Conservation (phyloP, 2,113 vertebrate species). For the Mormyrus iriodes region DNA sequence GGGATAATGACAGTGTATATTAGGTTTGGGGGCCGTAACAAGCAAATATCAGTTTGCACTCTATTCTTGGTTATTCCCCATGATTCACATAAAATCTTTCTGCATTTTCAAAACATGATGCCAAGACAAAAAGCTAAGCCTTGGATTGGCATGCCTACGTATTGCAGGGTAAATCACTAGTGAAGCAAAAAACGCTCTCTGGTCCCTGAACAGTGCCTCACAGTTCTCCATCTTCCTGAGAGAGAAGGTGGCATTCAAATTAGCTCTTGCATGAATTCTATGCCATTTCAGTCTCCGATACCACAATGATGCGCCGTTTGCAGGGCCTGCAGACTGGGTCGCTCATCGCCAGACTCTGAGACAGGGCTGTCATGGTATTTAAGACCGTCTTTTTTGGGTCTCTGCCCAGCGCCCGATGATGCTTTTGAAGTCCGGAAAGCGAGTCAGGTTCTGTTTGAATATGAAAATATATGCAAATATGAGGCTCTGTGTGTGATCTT, state of each 20-base stretch:
- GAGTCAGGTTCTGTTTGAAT: neutral
- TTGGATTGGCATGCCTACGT: neutral
- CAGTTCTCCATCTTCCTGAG: neutral
- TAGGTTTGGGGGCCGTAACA: neutral
- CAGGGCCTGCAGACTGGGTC: neutral
- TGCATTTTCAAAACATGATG: neutral
- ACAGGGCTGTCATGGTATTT: neutral
- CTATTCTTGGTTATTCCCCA: neutral
- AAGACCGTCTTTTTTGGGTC: neutral
- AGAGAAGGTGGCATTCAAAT: neutral
- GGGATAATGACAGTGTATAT: neutral
- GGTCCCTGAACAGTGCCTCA: neutral
- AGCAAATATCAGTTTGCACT: slow-evolving; percentile 3
- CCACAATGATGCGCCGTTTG: neutral
- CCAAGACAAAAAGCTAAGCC: neutral
- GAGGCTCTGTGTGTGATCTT: neutral
- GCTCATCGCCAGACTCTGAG: neutral
- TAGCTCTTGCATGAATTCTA: neutral
- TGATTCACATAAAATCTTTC: neutral
- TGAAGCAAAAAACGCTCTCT: neutral
- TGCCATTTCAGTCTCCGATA: neutral
- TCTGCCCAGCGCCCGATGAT: neutral
- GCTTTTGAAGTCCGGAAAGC: neutral
- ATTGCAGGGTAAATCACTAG: neutral
- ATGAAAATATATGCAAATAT: slow-evolving; percentile 2